Percentiles rank a stretch among this genome's conserved stretches.
These are phyloP conservation scores for Geodia barretti DNA, from an alignment of 37 sponge, comb jelly and placozoan genomes.

Conservation along the genomic window DNA sequence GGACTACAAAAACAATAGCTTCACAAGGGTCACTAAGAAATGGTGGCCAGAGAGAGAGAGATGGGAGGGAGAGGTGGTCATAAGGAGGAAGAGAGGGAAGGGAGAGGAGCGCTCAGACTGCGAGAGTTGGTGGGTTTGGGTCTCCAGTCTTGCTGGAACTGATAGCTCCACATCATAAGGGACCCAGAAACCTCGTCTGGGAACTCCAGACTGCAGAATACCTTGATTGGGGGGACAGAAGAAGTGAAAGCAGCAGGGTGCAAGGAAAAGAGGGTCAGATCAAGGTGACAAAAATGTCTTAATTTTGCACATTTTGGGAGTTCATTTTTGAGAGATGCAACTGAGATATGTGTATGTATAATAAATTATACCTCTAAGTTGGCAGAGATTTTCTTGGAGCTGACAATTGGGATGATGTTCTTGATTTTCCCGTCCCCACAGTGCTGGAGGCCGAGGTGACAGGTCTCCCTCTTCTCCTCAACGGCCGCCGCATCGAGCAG, in stretches of 20 bases:
- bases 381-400: neutral
- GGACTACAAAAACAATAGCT: too few species aligned
- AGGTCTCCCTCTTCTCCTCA: conserved; percentile 14
- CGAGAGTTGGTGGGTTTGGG: neutral
- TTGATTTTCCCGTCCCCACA: conserved; percentile 68
- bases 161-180: conserved; percentile 66
- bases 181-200: conserved; percentile 59
- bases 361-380: conserved; percentile 23
- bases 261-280: too few species aligned
- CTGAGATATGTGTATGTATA: too few species aligned
- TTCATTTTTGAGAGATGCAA: neutral
- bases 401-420: conserved; percentile 52
- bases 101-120: neutral
- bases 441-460: conserved; percentile 64
- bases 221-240: too few species aligned
- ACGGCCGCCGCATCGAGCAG: conserved; percentile 61
- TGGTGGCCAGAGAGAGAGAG: neutral
- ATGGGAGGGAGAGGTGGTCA: neutral
- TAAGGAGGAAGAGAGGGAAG: neutral
- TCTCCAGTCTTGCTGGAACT: conserved; percentile 13
- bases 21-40: too few species aligned
- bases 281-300: neutral
- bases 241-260: too few species aligned
- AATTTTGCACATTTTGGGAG: neutral
- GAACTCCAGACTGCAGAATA: conserved; percentile 76